These are phyloP conservation scores for Megathymus violae DNA, from an alignment of 1,140 invertebrate genomes.

Conservation along the genomic window DNA sequence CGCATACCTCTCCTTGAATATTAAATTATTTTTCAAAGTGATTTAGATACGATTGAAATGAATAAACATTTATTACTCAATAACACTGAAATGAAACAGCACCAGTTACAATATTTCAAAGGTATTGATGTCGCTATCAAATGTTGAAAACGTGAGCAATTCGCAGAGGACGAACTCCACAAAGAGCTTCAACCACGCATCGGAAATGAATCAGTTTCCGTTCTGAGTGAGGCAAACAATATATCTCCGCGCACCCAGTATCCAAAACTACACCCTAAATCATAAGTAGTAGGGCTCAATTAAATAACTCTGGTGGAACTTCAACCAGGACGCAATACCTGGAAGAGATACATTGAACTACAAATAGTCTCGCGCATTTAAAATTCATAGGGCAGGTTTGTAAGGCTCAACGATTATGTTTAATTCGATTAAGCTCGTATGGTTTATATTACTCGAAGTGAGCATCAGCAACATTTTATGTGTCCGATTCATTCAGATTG, in stretches of 20 bases:
- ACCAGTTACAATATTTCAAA: conserved; percentile 59
- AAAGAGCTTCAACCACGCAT: conserved; percentile 81
- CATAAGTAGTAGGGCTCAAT: conserved; percentile 48
- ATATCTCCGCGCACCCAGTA: conserved; percentile 60
- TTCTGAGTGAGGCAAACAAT: conserved; percentile 72
- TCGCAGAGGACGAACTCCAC: conserved; percentile 75
- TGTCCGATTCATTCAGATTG: conserved; percentile 17
- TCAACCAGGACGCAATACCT: conserved; percentile 54
- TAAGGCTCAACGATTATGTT: conserved; percentile 58
- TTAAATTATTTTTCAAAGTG: conserved; percentile 37
- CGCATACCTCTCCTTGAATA: conserved; percentile 31
- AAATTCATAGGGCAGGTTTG: conserved; percentile 64
- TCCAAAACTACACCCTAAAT: conserved; percentile 58
- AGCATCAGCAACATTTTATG: conserved; percentile 36
- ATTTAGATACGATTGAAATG: conserved; percentile 26
- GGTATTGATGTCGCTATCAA: conserved; percentile 80
- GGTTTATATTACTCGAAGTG: conserved; percentile 35
- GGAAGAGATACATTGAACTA: conserved; percentile 59
- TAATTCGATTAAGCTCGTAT: conserved; percentile 54
- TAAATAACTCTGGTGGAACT: conserved; percentile 37
- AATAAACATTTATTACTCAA: conserved; percentile 28
- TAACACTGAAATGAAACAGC: conserved; percentile 34
- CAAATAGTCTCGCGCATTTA: conserved; percentile 58
- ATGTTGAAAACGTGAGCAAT: conserved; percentile 80
- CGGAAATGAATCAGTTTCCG: conserved; percentile 83